Base-by-base conservation (phyloP, 23 tunicate genomes). In the Corella eumyota region DNA sequence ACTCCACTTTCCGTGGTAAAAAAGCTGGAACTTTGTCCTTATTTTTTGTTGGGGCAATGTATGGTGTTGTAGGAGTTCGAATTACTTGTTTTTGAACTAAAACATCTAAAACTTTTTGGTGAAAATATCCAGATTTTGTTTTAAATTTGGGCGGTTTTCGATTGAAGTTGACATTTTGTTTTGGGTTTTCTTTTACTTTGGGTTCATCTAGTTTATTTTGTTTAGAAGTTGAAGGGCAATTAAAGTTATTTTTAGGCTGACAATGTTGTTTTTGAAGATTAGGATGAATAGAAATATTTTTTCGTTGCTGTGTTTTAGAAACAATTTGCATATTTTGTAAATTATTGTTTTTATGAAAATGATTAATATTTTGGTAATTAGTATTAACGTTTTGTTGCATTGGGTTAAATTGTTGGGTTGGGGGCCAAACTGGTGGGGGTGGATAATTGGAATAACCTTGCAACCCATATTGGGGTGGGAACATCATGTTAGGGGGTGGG, bases 71-170 rank as follows among this genome's bases (percentile, higher is more conserved):
- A 40, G 13, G 13, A 40, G 48, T 40, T 40, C 48, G 11, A 40
- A 11, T 40, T 40, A 15, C 48, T 40, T 3, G 22, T 48, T 3
- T 21, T 4, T 2, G 26, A 48, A 2, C 24, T 3, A 4, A 3
- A 4, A 20, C 53, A 38, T 30, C 30, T 1, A 65, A 32, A 65
- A 58, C 59, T 46, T 75, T 65, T 66, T 75, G 64, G 64, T 75
- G 68, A 45, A 75, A 75, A 47, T 75, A 75, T 15, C 82, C 73
- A 30, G 44, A 23, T 75, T 33, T 57, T 29, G 66, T 47, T 66
- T 58, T 75, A 25, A 75, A 71, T n/a, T n/a, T n/a, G n/a, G n/a
- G n/a, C n/a, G n/a, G n/a, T n/a, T n/a, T n/a, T n/a, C n/a, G n/a
- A n/a, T n/a, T n/a, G n/a, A n/a, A n/a, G n/a, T n/a, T n/a, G n/a